Base-by-base conservation (phyloP, 1,140 invertebrate species). In the Phymorhynchus buccinoides region DNA sequence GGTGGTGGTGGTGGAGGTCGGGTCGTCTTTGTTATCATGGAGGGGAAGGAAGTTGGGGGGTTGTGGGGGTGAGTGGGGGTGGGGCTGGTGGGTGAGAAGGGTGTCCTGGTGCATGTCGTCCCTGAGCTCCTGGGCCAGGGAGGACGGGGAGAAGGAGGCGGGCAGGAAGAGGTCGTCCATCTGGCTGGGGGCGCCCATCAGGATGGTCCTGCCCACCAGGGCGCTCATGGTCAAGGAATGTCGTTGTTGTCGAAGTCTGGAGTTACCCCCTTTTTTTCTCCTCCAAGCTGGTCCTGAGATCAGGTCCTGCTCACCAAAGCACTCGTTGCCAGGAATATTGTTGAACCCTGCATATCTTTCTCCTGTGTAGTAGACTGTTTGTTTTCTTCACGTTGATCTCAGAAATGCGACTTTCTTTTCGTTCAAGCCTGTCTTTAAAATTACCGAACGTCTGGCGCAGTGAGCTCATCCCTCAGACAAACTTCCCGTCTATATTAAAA, bases 131-230 rank as follows among this genome's bases (percentile, higher is more conserved):
- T 87, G 77, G 2, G 78, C 79, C 30, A 68, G 35, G 62, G 71
- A 44, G 14, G 41, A 52, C 12, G 80, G 83, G 7, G 77, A 22
- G 42, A 84, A 71, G 42, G 86, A 86, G 32, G 83, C 68, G 1
- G 85, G 85, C 66, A 87, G 83, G 62, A 89, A 88, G 3, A 89
- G 77, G n/a, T 87, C 87, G 83, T 89, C 88, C 66, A 89, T 80
- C 52, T 84, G 85, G 32, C 87, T 88, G 52, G 87, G 86, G 71
- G 87, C 86, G 1, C 88, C 88, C 30, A 89, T 83, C 35, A 89
- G 62, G 14, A 86, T 56, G 68, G 84, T 32, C 22, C 7, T 2
- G 42, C 14, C 27, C 22, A 30, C 41, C 22, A 48, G 9, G 16
- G 7, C 41, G 30, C 22, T 62, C 48, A 68, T 52, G 41, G 6